These are phyloP conservation scores for Lepus townsendii DNA, from an alignment of 2,797 vertebrate species.

Conservation along the genomic window DNA sequence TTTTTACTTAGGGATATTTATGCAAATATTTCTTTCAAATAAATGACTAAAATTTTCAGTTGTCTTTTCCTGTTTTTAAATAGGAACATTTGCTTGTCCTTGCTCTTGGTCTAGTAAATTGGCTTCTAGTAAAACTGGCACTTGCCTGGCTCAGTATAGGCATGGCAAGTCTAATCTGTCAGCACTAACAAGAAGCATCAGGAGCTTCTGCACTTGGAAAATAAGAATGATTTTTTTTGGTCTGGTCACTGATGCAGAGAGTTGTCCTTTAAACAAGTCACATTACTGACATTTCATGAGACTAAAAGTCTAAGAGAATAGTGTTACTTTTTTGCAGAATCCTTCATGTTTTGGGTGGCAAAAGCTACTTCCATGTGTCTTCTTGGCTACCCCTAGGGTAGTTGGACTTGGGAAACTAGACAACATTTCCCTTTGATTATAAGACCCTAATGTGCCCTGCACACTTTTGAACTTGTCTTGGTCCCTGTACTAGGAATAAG, in stretches of 20 bases:
- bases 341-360: neutral
- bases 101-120: neutral
- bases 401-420: neutral
- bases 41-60: neutral
- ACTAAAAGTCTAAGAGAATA: neutral
- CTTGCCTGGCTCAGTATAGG: neutral
- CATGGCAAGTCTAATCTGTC: neutral
- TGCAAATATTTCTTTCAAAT: neutral
- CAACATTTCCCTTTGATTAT: neutral
- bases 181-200: neutral
- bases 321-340: neutral
- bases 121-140: neutral
- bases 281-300: too few species aligned
- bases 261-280: neutral
- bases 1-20: neutral
- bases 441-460: neutral
- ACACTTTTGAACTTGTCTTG: neutral
- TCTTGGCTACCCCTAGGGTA: neutral
- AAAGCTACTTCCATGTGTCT: neutral
- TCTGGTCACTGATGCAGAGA: neutral
- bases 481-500: neutral
- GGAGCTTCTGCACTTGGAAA: neutral
- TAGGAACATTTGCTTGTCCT: neutral
- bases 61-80: neutral
- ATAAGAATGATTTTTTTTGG: neutral